Base-by-base conservation (phyloP, 2,888 invertebrate species). In the Subacronicta megacephala region DNA sequence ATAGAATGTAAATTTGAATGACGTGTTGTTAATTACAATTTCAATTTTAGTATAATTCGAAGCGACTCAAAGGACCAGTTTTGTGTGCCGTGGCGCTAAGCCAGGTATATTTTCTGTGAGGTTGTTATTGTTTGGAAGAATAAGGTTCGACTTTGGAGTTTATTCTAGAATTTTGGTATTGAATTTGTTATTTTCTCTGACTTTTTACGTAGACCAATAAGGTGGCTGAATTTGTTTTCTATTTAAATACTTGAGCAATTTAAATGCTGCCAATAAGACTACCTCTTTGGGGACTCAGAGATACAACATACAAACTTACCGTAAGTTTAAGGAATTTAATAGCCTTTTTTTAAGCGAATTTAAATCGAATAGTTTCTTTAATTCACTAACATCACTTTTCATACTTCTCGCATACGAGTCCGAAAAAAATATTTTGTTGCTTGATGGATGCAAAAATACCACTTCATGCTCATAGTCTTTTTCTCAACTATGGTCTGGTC, bases 1-100 rank as follows among this genome's bases (percentile, higher is more conserved):
- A 18, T 44, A 67, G 18, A 46, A 63, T 47, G 15, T 38, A 7
- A 17, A 54, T 41, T 75, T 12, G 10, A 40, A 15, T 38, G 16
- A 18, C 7, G 26, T 12, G 7, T 26, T 44, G 52, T 72, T 75
- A 75, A 75, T 75, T 75, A 72, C 73, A 56, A 68, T 75, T 72
- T 72, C 67, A 72, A 70, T 75, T 75, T 75, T 67, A 72, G 64
- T 60, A 75, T 75, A 72, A 72, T 70, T 70, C 63, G 52, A 68
- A 70, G 56, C 44, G 67, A 56, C 56, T 66, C 62, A 35, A 49
- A 66, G 52, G 62, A 46, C 62, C 62, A 56, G 65, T 66, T 66
- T 41, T 9, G 51, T 40, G 33, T 23, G 26, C 50, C 43, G 29
- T 43, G 40, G 38, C 37, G 46, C 16, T 66, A 66, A 66, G 62